These are phyloP conservation scores for Heterotis niloticus DNA, from an alignment of 2,113 vertebrate genomes.

Conservation along the genomic window DNA sequence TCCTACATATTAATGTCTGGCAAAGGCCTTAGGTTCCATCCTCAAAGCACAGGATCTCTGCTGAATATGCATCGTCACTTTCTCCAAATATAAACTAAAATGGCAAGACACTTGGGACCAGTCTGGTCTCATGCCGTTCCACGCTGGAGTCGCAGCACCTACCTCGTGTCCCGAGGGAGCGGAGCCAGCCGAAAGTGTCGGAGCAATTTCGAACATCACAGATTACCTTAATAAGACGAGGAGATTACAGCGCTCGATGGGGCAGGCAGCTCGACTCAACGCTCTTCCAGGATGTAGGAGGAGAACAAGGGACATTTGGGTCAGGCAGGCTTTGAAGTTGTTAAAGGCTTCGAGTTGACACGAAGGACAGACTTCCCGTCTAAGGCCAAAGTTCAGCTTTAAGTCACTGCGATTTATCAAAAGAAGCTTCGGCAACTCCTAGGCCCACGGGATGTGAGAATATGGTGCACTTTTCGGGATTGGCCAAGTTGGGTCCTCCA, in stretches of 20 bases:
- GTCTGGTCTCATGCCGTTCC: neutral
- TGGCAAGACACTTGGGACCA: neutral
- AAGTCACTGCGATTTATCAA: neutral
- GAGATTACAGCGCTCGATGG: slow-evolving; percentile 20
- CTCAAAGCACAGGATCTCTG: neutral
- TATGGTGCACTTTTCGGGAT: neutral
- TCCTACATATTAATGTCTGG: neutral
- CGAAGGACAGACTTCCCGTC: neutral
- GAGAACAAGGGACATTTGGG: neutral
- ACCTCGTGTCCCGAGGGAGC: neutral
- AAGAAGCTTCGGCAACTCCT: neutral
- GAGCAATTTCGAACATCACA: slow-evolving; percentile 7
- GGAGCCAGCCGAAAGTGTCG: slow-evolving; percentile 6
- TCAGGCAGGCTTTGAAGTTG: neutral
- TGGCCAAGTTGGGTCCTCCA: no score
- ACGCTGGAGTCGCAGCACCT: neutral
- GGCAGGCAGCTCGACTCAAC: neutral
- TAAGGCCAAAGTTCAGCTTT: neutral
- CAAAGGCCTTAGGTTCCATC: neutral
- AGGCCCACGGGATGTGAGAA: neutral
- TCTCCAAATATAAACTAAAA: slow-evolving; percentile 6
- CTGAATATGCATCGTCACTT: neutral
- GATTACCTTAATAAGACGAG: slow-evolving; percentile 19
- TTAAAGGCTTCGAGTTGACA: neutral
- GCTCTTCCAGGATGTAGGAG: neutral